Conservation (phyloP, 2,888 invertebrate species). For the Mycalesis mineus region DNA sequence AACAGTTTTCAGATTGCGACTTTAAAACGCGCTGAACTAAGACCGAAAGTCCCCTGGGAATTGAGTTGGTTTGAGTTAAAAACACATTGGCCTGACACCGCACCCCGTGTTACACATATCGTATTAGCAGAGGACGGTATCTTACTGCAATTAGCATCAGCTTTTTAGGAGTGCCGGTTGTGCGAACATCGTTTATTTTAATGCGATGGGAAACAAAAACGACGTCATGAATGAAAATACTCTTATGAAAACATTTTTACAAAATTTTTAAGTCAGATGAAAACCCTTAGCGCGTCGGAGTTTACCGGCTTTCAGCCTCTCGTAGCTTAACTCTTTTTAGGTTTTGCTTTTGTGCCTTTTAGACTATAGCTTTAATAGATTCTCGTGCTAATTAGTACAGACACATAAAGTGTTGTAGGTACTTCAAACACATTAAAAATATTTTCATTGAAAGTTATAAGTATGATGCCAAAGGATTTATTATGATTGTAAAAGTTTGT, state of each 20-base stretch:
- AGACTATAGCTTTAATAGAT: slow-evolving; percentile 12
- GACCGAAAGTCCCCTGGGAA: slow-evolving; percentile 33
- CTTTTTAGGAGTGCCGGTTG: slow-evolving; percentile 64
- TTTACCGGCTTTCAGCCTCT: slow-evolving; percentile 18
- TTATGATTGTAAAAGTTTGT: no score
- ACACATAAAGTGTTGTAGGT: no score
- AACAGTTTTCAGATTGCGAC: slow-evolving; percentile 41
- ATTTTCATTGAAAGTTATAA: no score
- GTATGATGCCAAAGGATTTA: no score
- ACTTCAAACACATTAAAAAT: no score
- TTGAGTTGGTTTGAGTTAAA: slow-evolving; percentile 43
- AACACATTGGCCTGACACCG: slow-evolving; percentile 42
- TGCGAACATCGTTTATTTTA: slow-evolving; percentile 32
- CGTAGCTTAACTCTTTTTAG: slow-evolving; percentile 15
- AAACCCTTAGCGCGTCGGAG: slow-evolving; percentile 20
- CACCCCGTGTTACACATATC: slow-evolving; percentile 73
- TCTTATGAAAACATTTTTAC: slow-evolving; percentile 26
- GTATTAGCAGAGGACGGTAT: slow-evolving; percentile 76
- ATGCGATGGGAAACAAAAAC: slow-evolving; percentile 30
- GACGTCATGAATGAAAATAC: slow-evolving; percentile 25
- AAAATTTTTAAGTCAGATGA: slow-evolving; percentile 21
- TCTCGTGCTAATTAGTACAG: slow-evolving; percentile 6
- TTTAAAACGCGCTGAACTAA: slow-evolving; percentile 36
- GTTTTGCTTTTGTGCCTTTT: slow-evolving; percentile 15
- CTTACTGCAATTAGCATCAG: slow-evolving; percentile 74